Evolutionary conservation across 2,888 invertebrate species (phyloP).

Genomic region (Bombylius major): DNA sequence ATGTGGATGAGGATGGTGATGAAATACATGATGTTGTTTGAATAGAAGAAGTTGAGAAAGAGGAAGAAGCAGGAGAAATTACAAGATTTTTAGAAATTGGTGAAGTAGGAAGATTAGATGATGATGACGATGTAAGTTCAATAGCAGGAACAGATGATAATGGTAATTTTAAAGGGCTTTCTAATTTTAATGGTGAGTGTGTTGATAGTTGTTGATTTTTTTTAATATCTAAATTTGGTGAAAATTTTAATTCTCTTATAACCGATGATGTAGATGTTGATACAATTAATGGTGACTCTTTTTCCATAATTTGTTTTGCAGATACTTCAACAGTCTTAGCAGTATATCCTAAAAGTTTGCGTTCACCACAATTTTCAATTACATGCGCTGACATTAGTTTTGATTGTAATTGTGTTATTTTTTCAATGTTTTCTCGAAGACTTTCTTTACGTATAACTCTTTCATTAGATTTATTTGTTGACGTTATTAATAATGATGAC

Average conservation of each 20-base stretch:
- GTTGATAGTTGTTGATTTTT: conserved; percentile 1
- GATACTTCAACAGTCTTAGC: conserved; percentile 7
- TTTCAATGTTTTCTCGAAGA: conserved; percentile 34
- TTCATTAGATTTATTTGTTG: conserved; percentile 14
- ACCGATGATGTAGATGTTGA: background rate
- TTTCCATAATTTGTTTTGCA: background rate
- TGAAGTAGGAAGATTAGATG: background rate
- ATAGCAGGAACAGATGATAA: conserved; percentile 8
- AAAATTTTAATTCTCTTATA: background rate
- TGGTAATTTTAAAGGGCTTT: background rate
- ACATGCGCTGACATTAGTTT: conserved; percentile 35
- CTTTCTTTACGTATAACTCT: conserved; percentile 30
- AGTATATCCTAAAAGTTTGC: conserved; percentile 18
- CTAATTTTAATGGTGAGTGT: background rate
- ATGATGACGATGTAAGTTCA: too few species aligned
- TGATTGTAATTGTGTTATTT: conserved; percentile 35
- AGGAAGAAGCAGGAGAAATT: background rate
- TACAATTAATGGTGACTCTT: background rate
- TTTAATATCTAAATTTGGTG: background rate
- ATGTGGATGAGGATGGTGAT: too few species aligned
- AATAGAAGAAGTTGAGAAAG: background rate
- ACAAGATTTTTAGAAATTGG: background rate
- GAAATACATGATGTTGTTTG: background rate
- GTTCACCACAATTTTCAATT: conserved; percentile 19
- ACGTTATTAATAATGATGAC: background rate